Conservation (phyloP, 2,797 vertebrate species). For the Sebastes umbrosus region DNA sequence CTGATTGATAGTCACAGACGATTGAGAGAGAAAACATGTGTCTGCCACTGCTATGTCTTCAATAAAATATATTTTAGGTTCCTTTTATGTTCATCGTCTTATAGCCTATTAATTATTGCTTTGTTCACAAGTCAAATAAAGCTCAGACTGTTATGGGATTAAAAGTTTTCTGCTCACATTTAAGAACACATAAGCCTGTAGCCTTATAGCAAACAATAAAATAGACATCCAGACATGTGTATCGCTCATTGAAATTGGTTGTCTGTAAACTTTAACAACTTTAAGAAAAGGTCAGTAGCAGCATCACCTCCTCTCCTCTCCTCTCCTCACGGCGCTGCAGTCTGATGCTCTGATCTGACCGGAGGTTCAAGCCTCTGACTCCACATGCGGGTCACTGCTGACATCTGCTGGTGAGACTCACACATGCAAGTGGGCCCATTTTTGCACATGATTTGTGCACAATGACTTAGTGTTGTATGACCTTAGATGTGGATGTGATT, state of each 20-base stretch:
- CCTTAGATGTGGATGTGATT: background rate
- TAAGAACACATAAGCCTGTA: background rate
- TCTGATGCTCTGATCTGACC: background rate
- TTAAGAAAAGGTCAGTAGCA: slow-evolving; percentile 3
- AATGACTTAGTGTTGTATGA: background rate
- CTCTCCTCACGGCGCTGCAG: background rate
- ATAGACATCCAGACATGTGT: background rate
- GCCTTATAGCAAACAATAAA: background rate
- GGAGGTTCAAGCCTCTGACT: background rate
- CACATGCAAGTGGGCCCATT: background rate
- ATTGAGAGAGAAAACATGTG: background rate
- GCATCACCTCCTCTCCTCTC: background rate
- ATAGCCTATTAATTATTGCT: background rate
- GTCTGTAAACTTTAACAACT: slow-evolving; percentile 11
- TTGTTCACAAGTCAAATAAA: background rate
- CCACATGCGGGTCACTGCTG: slow-evolving; percentile 37
- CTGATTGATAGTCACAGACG: background rate
- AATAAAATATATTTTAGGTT: background rate
- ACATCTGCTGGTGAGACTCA: slow-evolving; percentile 64
- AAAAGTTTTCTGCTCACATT: background rate
- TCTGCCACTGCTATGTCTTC: background rate
- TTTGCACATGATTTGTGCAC: background rate
- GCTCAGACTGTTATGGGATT: background rate
- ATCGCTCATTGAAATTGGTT: background rate
- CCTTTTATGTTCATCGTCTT: background rate